Conservation (phyloP, 2,888 invertebrate species). For the Dendrolimus houi region DNA sequence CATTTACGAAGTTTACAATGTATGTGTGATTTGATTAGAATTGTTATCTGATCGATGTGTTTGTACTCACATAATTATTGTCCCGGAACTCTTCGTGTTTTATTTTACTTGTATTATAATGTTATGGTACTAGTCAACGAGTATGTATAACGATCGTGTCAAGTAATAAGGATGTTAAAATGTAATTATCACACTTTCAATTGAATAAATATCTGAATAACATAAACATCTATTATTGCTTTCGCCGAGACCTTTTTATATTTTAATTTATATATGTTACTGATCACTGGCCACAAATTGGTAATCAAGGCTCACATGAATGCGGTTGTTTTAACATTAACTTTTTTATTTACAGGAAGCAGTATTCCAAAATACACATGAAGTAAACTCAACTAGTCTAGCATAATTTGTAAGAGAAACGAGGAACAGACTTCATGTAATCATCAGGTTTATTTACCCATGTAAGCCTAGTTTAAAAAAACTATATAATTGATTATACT, state of each 20-base stretch:
- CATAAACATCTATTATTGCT: slow-evolving; percentile 50
- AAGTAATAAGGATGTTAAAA: slow-evolving; percentile 53
- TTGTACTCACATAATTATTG: neutral
- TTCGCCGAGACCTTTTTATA: neutral
- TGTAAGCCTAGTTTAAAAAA: slow-evolving; percentile 56
- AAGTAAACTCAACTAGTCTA: slow-evolving; percentile 59
- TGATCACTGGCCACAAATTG: slow-evolving; percentile 1
- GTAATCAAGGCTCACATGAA: too few species aligned
- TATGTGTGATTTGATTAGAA: neutral
- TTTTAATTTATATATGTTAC: neutral
- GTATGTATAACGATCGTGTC: slow-evolving; percentile 62
- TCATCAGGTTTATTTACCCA: slow-evolving; percentile 44
- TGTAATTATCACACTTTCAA: slow-evolving; percentile 63
- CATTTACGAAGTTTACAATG: neutral
- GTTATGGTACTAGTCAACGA: slow-evolving; percentile 64
- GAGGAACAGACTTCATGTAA: slow-evolving; percentile 57
- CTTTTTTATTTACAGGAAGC: slow-evolving; percentile 67
- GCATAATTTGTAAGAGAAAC: slow-evolving; percentile 65
- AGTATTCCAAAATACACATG: slow-evolving; percentile 75
- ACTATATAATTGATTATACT: slow-evolving; percentile 25
- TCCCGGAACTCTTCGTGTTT: neutral
- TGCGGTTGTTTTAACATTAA: slow-evolving; percentile 7
- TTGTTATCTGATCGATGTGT: neutral
- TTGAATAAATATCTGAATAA: slow-evolving; percentile 68
- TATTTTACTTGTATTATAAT: slow-evolving; percentile 32